These are phyloP conservation scores for Drosophila pseudotalamancana DNA, from an alignment of 2,888 invertebrate genomes.

Conservation along the genomic window DNA sequence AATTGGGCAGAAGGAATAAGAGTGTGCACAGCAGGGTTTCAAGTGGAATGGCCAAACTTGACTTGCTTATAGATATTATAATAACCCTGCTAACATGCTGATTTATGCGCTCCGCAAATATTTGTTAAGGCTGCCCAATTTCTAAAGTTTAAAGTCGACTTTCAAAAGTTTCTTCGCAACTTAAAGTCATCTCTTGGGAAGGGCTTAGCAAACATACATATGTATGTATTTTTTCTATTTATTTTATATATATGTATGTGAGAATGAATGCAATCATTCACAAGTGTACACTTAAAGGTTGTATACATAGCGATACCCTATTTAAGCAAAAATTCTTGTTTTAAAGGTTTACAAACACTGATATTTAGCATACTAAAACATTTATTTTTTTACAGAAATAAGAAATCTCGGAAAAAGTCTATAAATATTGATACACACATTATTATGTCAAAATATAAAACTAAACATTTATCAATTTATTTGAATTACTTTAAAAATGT, in stretches of 20 bases:
- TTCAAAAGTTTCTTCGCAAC: constrained; percentile 40
- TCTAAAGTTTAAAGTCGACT: constrained; percentile 15
- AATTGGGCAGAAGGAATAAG: constrained; percentile 52
- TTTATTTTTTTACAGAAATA: no score
- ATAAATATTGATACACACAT: no score
- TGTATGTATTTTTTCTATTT: no score
- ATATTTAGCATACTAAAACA: no score
- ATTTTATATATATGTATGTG: background rate
- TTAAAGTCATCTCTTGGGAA: constrained; percentile 26
- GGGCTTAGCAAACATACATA: background rate
- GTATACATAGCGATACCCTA: background rate
- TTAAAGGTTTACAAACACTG: background rate
- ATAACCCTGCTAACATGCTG: constrained; percentile 68
- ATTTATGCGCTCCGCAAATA: constrained; percentile 68
- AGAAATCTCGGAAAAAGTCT: no score
- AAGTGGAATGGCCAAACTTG: background rate
- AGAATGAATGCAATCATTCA: background rate
- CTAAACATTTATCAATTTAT: no score
- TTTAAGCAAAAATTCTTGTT: background rate
- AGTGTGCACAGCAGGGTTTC: constrained; percentile 11
- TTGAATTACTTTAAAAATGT: no score
- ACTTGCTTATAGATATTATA: constrained; percentile 54
- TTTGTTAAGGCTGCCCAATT: constrained; percentile 49
- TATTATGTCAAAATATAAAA: no score
- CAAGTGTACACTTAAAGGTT: background rate